phyloP scores from a whole-genome alignment of 2,888 invertebrate species.

The Epinotia brunnichana region DNA sequence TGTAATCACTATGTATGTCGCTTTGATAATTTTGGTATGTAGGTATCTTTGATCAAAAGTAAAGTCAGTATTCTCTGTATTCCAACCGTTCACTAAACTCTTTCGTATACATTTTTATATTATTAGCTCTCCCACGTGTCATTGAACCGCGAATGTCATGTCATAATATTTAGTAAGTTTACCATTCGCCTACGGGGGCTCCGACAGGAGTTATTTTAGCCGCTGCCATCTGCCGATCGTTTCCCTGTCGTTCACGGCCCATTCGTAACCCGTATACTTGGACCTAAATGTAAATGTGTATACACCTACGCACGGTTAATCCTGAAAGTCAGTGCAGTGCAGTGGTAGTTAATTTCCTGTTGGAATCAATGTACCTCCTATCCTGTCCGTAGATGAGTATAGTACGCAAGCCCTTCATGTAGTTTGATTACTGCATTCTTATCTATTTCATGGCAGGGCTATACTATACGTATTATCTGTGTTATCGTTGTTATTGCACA shows the following conservation, averaged over 20 bases:
- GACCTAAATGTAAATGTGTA: slow-evolving; percentile 8
- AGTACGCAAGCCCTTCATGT: slow-evolving; percentile 35
- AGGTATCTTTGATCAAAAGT: neutral
- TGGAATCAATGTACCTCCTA: slow-evolving; percentile 2
- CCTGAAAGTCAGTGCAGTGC: slow-evolving; percentile 37
- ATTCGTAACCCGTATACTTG: slow-evolving; percentile 17
- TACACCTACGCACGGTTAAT: slow-evolving; percentile 7
- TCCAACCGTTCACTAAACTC: neutral
- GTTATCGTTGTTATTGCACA: slow-evolving; percentile 32
- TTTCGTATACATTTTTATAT: slow-evolving; percentile 18
- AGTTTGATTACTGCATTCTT: slow-evolving; percentile 34
- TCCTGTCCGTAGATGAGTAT: slow-evolving; percentile 20
- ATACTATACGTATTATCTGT: neutral
- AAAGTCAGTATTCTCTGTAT: neutral
- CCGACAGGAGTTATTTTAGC: slow-evolving; percentile 34
- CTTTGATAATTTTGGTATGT: no score
- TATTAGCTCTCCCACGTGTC: slow-evolving; percentile 13
- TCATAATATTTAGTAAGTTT: slow-evolving; percentile 40
- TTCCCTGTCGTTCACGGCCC: slow-evolving; percentile 35
- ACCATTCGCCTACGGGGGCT: slow-evolving; percentile 32
- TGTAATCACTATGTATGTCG: no score
- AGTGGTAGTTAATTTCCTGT: slow-evolving; percentile 40
- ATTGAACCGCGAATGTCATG: slow-evolving; percentile 39
- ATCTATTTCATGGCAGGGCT: slow-evolving; percentile 24
- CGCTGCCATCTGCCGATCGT: slow-evolving; percentile 35